Evolutionary conservation across 2,888 invertebrate species (phyloP).

Genomic region (Diabrotica balteata): DNA sequence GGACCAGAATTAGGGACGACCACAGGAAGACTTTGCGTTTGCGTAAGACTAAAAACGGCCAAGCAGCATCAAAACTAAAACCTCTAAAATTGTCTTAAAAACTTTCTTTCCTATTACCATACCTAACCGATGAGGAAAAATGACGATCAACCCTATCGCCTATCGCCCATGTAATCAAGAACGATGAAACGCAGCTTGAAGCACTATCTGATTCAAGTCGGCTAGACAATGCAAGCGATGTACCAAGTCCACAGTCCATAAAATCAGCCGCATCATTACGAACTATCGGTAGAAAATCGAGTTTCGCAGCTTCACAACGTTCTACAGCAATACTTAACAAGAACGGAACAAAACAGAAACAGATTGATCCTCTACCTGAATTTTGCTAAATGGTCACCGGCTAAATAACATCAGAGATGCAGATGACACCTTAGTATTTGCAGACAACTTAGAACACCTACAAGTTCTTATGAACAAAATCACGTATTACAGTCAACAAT

Average conservation of each 20-base stretch:
- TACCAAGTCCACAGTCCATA: background rate
- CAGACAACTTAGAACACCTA: no score
- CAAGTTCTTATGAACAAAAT: no score
- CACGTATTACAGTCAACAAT: no score
- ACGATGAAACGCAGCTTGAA: background rate
- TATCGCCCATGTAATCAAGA: background rate
- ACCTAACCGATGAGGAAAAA: background rate
- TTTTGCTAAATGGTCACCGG: no score
- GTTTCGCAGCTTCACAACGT: background rate
- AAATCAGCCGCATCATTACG: background rate
- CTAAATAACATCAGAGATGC: no score
- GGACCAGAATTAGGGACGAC: background rate
- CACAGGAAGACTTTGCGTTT: background rate
- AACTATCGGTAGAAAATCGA: background rate
- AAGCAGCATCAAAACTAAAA: background rate
- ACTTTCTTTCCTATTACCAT: background rate
- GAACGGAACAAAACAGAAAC: background rate
- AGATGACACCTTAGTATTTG: no score
- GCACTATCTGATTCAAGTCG: background rate
- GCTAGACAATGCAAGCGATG: background rate
- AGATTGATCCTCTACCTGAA: background rate
- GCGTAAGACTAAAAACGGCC: background rate
- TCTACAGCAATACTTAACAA: background rate
- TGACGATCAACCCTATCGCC: background rate
- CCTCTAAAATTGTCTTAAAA: background rate